phyloP scores from a whole-genome alignment of 2,113 vertebrate species.

The Xiphophorus couchianus region DNA sequence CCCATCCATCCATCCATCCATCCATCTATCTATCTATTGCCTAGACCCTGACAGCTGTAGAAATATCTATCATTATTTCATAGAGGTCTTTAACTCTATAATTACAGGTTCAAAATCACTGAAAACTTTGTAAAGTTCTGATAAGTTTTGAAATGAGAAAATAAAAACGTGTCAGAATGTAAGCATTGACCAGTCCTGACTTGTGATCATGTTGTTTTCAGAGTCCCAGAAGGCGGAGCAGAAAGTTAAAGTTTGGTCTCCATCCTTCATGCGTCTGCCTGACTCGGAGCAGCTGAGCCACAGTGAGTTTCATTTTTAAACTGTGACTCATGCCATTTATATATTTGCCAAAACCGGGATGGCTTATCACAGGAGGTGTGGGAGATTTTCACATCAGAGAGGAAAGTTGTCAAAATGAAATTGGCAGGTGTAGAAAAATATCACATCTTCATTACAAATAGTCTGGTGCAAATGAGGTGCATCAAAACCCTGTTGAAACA shows the following conservation, averaged over 20 bases:
- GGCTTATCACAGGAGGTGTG: neutral
- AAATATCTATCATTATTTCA: too few species aligned
- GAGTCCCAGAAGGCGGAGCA: slow-evolving; percentile 41
- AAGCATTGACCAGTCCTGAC: neutral
- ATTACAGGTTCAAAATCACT: too few species aligned
- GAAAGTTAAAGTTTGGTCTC: slow-evolving; percentile 51
- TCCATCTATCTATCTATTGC: too few species aligned
- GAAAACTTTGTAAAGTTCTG: too few species aligned
- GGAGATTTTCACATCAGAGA: neutral
- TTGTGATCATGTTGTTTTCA: slow-evolving; percentile 52
- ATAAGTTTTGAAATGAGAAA: neutral
- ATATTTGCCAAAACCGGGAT: neutral
- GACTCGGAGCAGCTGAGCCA: slow-evolving; percentile 42
- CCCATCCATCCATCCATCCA: too few species aligned
- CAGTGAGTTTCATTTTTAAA: slow-evolving; percentile 55
- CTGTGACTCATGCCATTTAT: neutral
- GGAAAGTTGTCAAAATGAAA: neutral
- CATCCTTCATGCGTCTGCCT: slow-evolving; percentile 41
- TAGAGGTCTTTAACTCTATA: too few species aligned
- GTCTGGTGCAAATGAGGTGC: neutral
- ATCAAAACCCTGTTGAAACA: neutral
- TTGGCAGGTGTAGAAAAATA: neutral
- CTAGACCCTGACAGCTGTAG: too few species aligned
- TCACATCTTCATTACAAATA: neutral
- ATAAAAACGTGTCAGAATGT: too few species aligned